These are phyloP conservation scores for Chaetodon trifascialis DNA, from an alignment of 2,113 vertebrate genomes.

Conservation along the genomic window DNA sequence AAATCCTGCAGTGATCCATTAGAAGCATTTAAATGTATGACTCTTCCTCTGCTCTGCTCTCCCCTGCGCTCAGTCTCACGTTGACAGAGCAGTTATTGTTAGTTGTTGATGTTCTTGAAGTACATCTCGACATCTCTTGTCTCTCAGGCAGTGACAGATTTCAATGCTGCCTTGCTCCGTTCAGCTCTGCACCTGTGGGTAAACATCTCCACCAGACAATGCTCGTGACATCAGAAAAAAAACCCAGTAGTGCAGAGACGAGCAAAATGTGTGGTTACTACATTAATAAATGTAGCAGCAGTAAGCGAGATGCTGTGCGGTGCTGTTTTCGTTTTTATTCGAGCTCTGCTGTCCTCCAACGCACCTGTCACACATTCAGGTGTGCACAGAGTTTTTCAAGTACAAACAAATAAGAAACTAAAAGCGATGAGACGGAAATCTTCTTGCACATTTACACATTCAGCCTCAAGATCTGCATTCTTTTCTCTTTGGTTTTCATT, in stretches of 20 bases:
- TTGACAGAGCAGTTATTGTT: slow-evolving; percentile 5
- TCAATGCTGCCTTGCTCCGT: background rate
- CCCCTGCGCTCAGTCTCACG: background rate
- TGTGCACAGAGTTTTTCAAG: background rate
- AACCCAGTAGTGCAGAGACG: background rate
- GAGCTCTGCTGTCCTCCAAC: background rate
- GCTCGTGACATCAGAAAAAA: background rate
- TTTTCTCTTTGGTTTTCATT: background rate
- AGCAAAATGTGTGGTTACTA: background rate
- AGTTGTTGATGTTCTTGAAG: slow-evolving; percentile 19
- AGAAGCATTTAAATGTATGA: background rate
- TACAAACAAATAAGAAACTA: background rate
- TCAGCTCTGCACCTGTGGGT: background rate
- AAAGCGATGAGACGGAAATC: no score
- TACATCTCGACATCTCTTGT: background rate
- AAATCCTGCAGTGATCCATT: slow-evolving; percentile 11
- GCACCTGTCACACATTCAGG: background rate
- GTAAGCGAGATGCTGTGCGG: background rate
- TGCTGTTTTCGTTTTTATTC: background rate
- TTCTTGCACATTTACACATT: background rate
- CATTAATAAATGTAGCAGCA: slow-evolving; percentile 16
- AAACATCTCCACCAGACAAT: background rate
- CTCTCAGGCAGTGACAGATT: background rate
- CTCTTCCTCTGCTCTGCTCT: background rate
- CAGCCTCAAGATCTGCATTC: background rate